Evolutionary conservation across 1,140 invertebrate species (phyloP), one percentile per base, ranked within the genome.

Genomic region (Mamestra configurata): DNA sequence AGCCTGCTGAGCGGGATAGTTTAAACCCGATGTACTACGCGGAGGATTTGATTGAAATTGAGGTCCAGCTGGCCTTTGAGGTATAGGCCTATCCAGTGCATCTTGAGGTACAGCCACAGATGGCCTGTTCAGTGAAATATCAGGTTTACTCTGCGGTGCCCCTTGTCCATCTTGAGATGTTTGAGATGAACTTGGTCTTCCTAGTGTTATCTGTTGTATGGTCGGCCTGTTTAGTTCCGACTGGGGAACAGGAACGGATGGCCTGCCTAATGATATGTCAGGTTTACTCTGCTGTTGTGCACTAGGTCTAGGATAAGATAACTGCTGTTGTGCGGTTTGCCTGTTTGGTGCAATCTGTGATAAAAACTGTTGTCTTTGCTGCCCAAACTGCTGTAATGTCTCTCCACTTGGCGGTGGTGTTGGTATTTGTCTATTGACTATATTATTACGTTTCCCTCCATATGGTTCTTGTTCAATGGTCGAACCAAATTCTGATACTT

Each of bases 381-480:
- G 27, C 5, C 27, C 5, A 31, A 31, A 31, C 27, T 31, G 59
- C n/a, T 27, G 13, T 1, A 31, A 4, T 61, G 59, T 61, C 6
- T 61, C 8, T 10, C 59, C n/a, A 37, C 31, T 37, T 1, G 57
- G 13, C 5, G 24, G 8, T n/a, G 31, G n/a, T n/a, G 59, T 35
- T 61, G 59, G 37, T 61, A 61, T 35, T 37, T 35, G 10, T 66
- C 61, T 66, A 11, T 13, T 66, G 0, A 13, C 31, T 18, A 57
- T 7, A 18, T 61, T 37, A 10, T 43, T 43, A 5, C 15, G 31
- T 43, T 22, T 43, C 5, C 22, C 35, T 22, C 10, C 11, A 43
- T 66, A 40, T 13, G 43, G 4, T 13, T 18, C 46, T 71, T 49
- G 43, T 53, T 53, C 68, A 18, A 35, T 46, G 20, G 40, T 71